phyloP scores from a whole-genome alignment of 2,113 vertebrate genomes.

The Tetrao urogallus region DNA sequence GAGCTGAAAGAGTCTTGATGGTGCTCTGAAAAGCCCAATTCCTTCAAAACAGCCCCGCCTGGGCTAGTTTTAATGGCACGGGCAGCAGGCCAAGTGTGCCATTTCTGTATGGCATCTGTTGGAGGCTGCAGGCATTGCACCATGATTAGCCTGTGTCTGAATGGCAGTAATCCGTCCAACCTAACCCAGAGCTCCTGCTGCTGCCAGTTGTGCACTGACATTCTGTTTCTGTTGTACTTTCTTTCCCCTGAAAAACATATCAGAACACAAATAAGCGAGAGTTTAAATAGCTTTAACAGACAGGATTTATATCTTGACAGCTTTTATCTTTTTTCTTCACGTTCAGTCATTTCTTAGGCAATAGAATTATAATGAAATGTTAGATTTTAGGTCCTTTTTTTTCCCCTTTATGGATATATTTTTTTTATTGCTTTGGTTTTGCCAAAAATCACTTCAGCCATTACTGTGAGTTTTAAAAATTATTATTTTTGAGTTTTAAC shows the following conservation, averaged over 20 bases:
- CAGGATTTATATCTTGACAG: not conserved
- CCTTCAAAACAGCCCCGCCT: fast-evolving
- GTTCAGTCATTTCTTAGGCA: not conserved
- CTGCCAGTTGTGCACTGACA: not conserved
- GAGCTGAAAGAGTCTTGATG: not conserved
- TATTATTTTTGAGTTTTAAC: not conserved
- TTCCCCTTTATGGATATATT: not conserved
- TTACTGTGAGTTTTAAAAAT: not conserved
- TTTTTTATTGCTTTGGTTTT: not conserved
- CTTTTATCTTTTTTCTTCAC: not conserved
- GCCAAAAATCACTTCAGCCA: not conserved
- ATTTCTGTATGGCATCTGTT: not conserved
- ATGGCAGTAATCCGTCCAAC: not conserved
- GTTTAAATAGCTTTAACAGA: not conserved
- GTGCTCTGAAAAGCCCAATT: not conserved
- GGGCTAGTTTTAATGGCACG: not conserved
- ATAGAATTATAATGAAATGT: not conserved
- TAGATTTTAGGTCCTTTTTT: not conserved
- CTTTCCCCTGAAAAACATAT: not conserved
- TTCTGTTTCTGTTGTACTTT: not conserved
- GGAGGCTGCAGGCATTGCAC: not conserved
- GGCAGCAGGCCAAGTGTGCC: not conserved
- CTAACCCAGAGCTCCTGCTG: not conserved
- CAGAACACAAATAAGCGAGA: not conserved
- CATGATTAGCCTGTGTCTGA: not conserved